Percentiles rank a stretch among this genome's conserved stretches.
These are phyloP conservation scores for Pinna nobilis DNA, from an alignment of 1,140 invertebrate genomes.

Conservation along the genomic window DNA sequence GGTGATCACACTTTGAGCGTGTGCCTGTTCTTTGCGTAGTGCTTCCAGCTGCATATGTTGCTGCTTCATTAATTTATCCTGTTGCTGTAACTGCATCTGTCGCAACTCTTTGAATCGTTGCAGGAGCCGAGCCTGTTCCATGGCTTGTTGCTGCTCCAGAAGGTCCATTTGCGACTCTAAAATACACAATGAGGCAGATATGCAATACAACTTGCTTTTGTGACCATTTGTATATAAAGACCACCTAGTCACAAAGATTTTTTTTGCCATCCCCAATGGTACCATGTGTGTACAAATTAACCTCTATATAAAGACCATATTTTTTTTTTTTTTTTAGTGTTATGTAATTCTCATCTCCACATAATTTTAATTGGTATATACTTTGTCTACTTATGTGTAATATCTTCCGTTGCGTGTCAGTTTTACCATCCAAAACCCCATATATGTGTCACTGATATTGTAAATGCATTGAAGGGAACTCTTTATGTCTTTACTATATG, in stretches of 20 bases:
- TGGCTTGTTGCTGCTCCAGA: slow-evolving; percentile 62
- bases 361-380: not conserved
- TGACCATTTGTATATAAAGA: too few relatives aligned
- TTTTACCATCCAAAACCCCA: not conserved
- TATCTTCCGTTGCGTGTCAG: too few relatives aligned
- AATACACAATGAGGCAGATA: slow-evolving; percentile 4
- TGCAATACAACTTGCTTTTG: too few relatives aligned
- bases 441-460: not conserved
- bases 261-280: too few relatives aligned
- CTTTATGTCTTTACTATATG: not conserved
- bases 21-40: slow-evolving; percentile 61
- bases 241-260: too few relatives aligned
- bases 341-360: not conserved
- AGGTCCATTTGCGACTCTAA: slow-evolving; percentile 49
- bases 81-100: slow-evolving; percentile 67
- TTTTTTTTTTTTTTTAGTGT: not conserved
- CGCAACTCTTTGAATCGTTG: slow-evolving; percentile 68
- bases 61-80: slow-evolving; percentile 67
- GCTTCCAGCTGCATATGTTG: slow-evolving; percentile 65
- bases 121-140: slow-evolving; percentile 63
- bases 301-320: too few relatives aligned
- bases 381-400: not conserved
- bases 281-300: too few relatives aligned
- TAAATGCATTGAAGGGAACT: too few relatives aligned
- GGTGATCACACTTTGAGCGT: slow-evolving; percentile 60